These are phyloP conservation scores for Babyrousa celebensis DNA, from an alignment of 2,797 vertebrate species.

Conservation along the genomic window DNA sequence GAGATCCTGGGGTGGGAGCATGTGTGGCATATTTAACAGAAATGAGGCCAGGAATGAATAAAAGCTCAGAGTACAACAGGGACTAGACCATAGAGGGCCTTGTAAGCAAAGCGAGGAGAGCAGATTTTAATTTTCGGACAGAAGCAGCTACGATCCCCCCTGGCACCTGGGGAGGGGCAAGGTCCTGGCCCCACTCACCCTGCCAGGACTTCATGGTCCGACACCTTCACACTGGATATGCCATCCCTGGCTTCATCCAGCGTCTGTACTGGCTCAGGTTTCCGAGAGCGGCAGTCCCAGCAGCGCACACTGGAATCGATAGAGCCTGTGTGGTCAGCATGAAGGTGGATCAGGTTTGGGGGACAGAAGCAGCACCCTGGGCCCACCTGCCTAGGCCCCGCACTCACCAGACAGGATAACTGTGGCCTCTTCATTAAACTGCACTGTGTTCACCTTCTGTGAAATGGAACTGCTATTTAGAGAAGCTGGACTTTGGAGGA, in stretches of 20 bases:
- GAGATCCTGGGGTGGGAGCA: not conserved
- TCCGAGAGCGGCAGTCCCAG: conserved; percentile 96
- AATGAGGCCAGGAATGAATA: not conserved
- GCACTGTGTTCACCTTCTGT: conserved; percentile 97
- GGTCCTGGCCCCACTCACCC: conserved; percentile 92
- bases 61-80: not conserved
- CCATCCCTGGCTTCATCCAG: conserved; percentile 96
- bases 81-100: not conserved
- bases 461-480: conserved; percentile 63
- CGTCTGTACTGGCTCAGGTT: conserved; percentile 94
- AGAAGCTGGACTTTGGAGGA: not conserved
- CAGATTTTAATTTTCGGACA: not conserved
- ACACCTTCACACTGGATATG: conserved; percentile 96
- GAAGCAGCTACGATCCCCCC: not conserved
- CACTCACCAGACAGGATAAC: conserved; percentile 96
- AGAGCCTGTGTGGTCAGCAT: conserved; percentile 92
- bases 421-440: conserved; percentile 97
- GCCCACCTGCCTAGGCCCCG: not conserved
- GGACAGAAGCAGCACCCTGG: not conserved
- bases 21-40: not conserved
- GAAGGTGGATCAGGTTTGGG: not conserved
- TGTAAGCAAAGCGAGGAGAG: not conserved
- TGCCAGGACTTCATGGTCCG: conserved; percentile 94
- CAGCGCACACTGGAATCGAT: conserved; percentile 96
- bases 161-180: not conserved